Conservation (phyloP, 2,113 vertebrate species). For the Octodon degus region DNA sequence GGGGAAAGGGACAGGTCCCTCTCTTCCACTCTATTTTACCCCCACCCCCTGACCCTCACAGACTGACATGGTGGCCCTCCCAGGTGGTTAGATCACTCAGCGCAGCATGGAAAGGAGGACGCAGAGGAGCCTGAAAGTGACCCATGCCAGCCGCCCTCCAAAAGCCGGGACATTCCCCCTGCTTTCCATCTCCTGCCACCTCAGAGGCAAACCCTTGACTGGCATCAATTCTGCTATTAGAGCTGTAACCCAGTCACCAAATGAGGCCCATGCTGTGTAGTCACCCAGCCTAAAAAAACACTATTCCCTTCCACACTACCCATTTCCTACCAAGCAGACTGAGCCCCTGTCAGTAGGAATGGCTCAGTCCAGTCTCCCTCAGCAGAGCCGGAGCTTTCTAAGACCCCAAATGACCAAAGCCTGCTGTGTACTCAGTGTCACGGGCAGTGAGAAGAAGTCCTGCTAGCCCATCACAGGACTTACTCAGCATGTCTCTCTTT, state of each 20-base stretch:
- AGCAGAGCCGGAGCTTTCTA: neutral
- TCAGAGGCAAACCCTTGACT: neutral
- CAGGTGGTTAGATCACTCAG: neutral
- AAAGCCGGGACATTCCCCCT: neutral
- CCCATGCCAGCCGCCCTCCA: neutral
- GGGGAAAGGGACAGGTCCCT: neutral
- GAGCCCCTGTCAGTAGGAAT: neutral
- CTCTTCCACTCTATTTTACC: neutral
- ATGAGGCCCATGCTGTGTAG: neutral
- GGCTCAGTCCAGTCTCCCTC: neutral
- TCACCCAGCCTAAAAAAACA: neutral
- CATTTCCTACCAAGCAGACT: conserved; percentile 14
- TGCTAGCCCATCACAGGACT: neutral
- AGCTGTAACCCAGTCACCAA: neutral
- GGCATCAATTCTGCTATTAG: neutral
- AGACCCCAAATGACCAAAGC: neutral
- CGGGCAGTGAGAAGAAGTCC: neutral
- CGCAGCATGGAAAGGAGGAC: neutral
- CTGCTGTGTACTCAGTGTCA: neutral
- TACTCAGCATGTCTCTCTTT: neutral
- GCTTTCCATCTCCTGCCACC: neutral
- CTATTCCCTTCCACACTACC: neutral
- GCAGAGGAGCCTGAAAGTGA: neutral
- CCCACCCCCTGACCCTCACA: conserved; percentile 5
- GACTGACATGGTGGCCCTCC: neutral